Percentiles rank a stretch among this genome's conserved stretches.
phyloP scores from a whole-genome alignment of 53 echinoderm and acorn worm genomes.

The Echinometra lucunter region DNA sequence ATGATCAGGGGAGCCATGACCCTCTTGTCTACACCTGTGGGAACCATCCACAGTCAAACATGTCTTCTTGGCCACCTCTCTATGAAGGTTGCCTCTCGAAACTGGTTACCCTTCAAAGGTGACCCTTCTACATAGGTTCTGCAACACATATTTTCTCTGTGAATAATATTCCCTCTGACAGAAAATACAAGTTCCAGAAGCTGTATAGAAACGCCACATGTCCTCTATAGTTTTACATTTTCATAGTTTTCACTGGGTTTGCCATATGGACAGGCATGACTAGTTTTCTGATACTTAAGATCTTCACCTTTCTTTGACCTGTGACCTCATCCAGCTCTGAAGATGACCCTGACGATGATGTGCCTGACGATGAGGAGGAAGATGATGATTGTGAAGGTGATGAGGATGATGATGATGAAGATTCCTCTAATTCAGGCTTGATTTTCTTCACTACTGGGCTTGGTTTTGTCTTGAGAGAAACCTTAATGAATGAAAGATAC shows the following conservation, averaged over 20 bases:
- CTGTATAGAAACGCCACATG: neutral
- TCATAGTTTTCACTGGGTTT: neutral
- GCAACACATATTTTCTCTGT: no score
- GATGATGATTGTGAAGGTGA: slow-evolving; percentile 40
- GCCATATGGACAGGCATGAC: no score
- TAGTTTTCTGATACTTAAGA: neutral
- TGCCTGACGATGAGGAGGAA: slow-evolving; percentile 37
- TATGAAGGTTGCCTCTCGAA: no score
- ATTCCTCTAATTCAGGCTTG: neutral
- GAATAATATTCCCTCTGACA: no score
- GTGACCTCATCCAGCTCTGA: slow-evolving; percentile 52
- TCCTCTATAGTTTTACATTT: neutral
- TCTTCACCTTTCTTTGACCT: slow-evolving; percentile 9
- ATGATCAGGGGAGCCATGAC: no score
- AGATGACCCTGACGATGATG: slow-evolving; percentile 58
- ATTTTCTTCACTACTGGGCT: neutral
- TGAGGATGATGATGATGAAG: slow-evolving; percentile 18
- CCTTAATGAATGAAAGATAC: neutral
- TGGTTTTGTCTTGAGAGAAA: slow-evolving; percentile 4
- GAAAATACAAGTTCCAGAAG: neutral
- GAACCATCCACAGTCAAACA: no score
- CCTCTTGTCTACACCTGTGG: no score
- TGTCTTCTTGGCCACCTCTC: no score
- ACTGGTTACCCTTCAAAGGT: no score
- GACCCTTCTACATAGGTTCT: no score